A percentile compares a stretch with the other conserved stretches of the same genome.
Evolutionary conservation across 2,888 invertebrate genomes (phyloP).

Genomic region (Eupithecia inturbata): DNA sequence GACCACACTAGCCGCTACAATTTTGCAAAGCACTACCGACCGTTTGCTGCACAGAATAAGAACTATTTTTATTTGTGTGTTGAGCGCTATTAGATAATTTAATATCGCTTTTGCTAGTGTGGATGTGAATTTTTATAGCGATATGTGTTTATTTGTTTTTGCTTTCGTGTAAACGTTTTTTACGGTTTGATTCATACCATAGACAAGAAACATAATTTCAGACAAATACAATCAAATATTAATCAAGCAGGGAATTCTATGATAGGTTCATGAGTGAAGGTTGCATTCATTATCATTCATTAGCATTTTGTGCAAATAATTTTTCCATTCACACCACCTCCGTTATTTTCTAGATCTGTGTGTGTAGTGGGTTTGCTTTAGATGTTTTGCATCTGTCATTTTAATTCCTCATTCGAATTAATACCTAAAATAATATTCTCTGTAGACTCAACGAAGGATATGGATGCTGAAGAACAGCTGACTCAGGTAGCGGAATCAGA

Average conservation of each 20-base stretch:
- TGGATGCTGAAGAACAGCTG: slow-evolving; percentile 73
- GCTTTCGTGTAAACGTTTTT: neutral
- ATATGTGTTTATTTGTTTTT: neutral
- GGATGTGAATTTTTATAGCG: slow-evolving; percentile 11
- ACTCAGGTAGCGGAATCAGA: slow-evolving; percentile 91
- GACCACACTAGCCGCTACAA: slow-evolving; percentile 60
- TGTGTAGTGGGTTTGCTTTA: slow-evolving; percentile 4
- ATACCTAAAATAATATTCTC: slow-evolving; percentile 1
- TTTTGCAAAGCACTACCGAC: slow-evolving; percentile 51
- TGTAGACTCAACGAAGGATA: slow-evolving; percentile 56
- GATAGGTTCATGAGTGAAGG: neutral
- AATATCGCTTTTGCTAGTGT: slow-evolving; percentile 29
- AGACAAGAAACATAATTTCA: neutral
- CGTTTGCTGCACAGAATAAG: slow-evolving; percentile 14
- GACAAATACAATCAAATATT: neutral
- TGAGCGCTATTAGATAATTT: slow-evolving; percentile 9
- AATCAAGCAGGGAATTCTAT: neutral
- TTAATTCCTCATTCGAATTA: neutral
- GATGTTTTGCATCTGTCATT: neutral
- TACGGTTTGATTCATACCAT: neutral
- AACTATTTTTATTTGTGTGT: slow-evolving; percentile 14
- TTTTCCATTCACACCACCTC: neutral
- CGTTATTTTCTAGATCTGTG: neutral
- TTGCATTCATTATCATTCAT: neutral
- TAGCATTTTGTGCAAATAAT: neutral